phyloP scores from a whole-genome alignment of 2,888 invertebrate genomes.

The Augiades crinisus region DNA sequence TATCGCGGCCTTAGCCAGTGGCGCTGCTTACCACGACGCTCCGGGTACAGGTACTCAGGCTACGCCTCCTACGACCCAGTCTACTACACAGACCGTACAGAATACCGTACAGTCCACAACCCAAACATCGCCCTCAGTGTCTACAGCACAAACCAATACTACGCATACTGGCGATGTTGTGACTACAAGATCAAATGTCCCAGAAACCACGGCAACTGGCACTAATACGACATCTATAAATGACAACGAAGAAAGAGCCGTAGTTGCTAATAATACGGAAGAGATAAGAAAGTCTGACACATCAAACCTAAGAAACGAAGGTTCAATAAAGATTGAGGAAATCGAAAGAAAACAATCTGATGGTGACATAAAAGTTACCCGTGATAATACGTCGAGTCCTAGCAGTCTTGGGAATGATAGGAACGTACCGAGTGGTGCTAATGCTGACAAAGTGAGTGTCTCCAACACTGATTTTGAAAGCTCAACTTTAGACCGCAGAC shows the following conservation, averaged over 20 bases:
- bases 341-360: slow-evolving; percentile 53
- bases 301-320: slow-evolving; percentile 31
- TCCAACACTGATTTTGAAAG: slow-evolving; percentile 42
- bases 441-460: slow-evolving; percentile 35
- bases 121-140: slow-evolving; percentile 69
- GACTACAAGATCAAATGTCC: slow-evolving; percentile 40
- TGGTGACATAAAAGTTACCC: slow-evolving; percentile 41
- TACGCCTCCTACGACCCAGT: slow-evolving; percentile 64
- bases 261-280: slow-evolving; percentile 35
- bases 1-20: slow-evolving; percentile 76
- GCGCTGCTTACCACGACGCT: slow-evolving; percentile 69
- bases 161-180: slow-evolving; percentile 67
- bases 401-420: slow-evolving; percentile 33
- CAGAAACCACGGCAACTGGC: slow-evolving; percentile 50
- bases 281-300: slow-evolving; percentile 37
- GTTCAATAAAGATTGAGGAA: slow-evolving; percentile 60
- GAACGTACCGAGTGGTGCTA: slow-evolving; percentile 40
- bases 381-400: slow-evolving; percentile 41
- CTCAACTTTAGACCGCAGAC: slow-evolving; percentile 66
- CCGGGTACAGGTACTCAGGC: slow-evolving; percentile 66
- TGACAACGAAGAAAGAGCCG: slow-evolving; percentile 43
- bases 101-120: slow-evolving; percentile 76
- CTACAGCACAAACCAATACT: slow-evolving; percentile 70
- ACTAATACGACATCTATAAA: slow-evolving; percentile 46
- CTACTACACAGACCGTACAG: slow-evolving; percentile 75